Conservation (phyloP, 2,113 vertebrate genomes). For the Hiodon tergisus region DNA sequence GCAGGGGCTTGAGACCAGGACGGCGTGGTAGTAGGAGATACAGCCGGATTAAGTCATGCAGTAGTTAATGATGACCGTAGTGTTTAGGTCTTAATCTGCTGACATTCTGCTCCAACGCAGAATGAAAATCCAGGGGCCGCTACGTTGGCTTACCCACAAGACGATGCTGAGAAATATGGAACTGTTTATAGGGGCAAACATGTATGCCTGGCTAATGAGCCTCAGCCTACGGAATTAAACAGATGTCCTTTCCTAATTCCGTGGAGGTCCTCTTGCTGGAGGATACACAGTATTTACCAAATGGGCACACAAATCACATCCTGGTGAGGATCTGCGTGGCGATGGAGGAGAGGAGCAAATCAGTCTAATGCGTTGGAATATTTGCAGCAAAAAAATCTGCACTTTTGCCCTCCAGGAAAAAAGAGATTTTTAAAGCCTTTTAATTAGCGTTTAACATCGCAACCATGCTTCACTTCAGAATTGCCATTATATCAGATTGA, state of each 20-base stretch:
- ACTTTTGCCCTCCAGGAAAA: slow-evolving; percentile 22
- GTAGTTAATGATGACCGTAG: slow-evolving; percentile 55
- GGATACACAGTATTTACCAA: slow-evolving; percentile 26
- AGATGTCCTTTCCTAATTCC: slow-evolving; percentile 31
- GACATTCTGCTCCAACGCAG: slow-evolving; percentile 62
- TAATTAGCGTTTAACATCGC: slow-evolving; percentile 25
- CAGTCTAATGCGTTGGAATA: slow-evolving; percentile 1
- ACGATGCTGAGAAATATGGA: slow-evolving; percentile 57
- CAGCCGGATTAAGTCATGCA: slow-evolving; percentile 53
- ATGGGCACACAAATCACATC: slow-evolving; percentile 23
- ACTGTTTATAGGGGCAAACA: slow-evolving; percentile 54
- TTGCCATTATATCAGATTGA: slow-evolving; percentile 3
- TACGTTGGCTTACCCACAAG: slow-evolving; percentile 49
- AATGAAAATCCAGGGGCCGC: slow-evolving; percentile 55
- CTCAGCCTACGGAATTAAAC: slow-evolving; percentile 38
- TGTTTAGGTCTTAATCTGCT: slow-evolving; percentile 57
- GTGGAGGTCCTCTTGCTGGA: slow-evolving; percentile 21
- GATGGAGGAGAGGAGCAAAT: not conserved
- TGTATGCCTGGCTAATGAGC: slow-evolving; percentile 51
- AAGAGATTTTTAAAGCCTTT: slow-evolving; percentile 17
- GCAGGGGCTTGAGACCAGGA: not conserved
- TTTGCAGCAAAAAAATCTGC: slow-evolving; percentile 4
- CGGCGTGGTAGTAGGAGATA: not conserved
- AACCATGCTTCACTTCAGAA: slow-evolving; percentile 13
- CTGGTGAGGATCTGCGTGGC: not conserved